These are phyloP conservation scores for Heterohyrax brucei DNA, from an alignment of 2,797 vertebrate species.

Conservation along the genomic window DNA sequence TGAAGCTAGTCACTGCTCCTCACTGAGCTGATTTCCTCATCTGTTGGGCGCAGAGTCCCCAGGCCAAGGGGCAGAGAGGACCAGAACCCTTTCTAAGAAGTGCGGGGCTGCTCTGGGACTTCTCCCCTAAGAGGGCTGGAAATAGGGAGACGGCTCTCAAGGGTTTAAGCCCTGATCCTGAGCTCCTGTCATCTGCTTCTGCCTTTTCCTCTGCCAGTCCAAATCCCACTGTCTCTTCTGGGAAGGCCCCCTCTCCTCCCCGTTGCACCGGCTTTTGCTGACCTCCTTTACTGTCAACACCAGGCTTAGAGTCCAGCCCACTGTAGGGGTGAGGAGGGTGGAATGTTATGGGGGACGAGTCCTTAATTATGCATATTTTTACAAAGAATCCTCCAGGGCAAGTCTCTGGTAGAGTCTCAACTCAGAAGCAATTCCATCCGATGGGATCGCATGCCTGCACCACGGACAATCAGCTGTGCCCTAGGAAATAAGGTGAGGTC, in stretches of 20 bases:
- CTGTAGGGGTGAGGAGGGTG: background rate
- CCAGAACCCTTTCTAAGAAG: background rate
- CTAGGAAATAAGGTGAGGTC: background rate
- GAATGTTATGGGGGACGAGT: background rate
- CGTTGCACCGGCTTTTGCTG: background rate
- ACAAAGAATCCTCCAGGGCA: background rate
- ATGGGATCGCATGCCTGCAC: background rate
- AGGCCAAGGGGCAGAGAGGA: background rate
- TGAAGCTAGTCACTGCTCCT: background rate
- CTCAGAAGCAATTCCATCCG: rapidly evolving
- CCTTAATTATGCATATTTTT: background rate
- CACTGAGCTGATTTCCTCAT: background rate
- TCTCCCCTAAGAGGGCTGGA: background rate
- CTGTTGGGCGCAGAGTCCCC: background rate
- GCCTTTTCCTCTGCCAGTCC: background rate
- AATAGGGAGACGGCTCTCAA: background rate
- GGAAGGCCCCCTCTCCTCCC: background rate
- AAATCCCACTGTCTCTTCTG: background rate
- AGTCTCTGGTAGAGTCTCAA: background rate
- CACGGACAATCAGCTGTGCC: background rate
- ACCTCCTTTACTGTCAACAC: background rate
- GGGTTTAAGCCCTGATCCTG: background rate
- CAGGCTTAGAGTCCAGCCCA: background rate
- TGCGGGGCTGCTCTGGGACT: background rate
- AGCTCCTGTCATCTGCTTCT: background rate